Conservation (phyloP, 2,888 invertebrate species). For the Sphinx pinastri region DNA sequence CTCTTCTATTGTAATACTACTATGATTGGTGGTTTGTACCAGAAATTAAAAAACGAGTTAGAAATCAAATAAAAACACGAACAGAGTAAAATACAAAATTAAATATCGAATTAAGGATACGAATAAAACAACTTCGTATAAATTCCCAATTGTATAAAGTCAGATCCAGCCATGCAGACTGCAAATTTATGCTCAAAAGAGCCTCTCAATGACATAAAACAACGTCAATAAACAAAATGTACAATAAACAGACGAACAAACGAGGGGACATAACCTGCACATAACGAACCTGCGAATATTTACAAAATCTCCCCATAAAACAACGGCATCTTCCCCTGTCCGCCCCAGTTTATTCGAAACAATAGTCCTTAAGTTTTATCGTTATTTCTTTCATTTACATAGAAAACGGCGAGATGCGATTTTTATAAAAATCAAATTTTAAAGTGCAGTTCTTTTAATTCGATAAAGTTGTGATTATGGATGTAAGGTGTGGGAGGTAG, state of each 20-base stretch:
- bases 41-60: too few relatives aligned
- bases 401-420: constrained; percentile 53
- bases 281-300: constrained; percentile 54
- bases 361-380: constrained; percentile 56
- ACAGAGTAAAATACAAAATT: too few relatives aligned
- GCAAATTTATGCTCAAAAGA: not conserved
- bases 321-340: constrained; percentile 38
- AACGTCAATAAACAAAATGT: not conserved
- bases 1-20: too few relatives aligned
- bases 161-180: not conserved
- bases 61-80: too few relatives aligned
- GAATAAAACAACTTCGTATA: too few relatives aligned
- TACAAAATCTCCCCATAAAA: constrained; percentile 63
- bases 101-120: too few relatives aligned
- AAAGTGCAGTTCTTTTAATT: constrained; percentile 60
- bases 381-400: constrained; percentile 41
- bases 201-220: not conserved
- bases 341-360: constrained; percentile 43
- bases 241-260: constrained; percentile 12
- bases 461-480: constrained; percentile 30
- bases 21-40: too few relatives aligned
- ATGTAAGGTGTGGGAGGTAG: not conserved
- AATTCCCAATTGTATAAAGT: not conserved
- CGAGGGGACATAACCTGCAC: constrained; percentile 32
- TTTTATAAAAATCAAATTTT: constrained; percentile 61